Evolutionary conservation across 2,888 invertebrate species (phyloP).

Genomic region (Spicauda simplicius): DNA sequence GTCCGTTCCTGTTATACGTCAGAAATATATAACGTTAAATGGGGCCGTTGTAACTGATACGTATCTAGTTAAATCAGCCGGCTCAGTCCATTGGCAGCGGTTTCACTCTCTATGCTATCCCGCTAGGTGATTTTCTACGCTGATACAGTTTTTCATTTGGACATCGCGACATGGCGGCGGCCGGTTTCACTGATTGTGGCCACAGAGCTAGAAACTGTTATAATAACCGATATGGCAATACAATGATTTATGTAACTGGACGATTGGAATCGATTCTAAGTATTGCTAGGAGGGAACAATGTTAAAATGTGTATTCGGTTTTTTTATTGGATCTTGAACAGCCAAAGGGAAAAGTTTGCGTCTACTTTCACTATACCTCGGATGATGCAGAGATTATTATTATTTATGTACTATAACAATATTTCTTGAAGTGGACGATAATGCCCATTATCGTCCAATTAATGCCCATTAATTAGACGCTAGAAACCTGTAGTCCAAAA

Average conservation of each 20-base stretch:
- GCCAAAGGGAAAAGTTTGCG: background rate
- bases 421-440: too few relatives aligned
- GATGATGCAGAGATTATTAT: too few relatives aligned
- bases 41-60: slow-evolving; percentile 32
- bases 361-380: background rate
- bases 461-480: too few relatives aligned
- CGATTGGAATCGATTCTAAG: background rate
- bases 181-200: slow-evolving; percentile 68
- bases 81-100: slow-evolving; percentile 55
- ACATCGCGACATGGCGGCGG: slow-evolving; percentile 49
- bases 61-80: slow-evolving; percentile 53
- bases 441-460: too few relatives aligned
- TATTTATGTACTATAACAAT: too few relatives aligned
- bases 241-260: slow-evolving; percentile 2
- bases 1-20: slow-evolving; percentile 2
- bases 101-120: slow-evolving; percentile 79
- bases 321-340: background rate
- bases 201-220: slow-evolving; percentile 43
- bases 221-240: slow-evolving; percentile 31
- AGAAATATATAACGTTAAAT: slow-evolving; percentile 32
- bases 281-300: background rate
- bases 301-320: background rate
- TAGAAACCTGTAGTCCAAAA: too few relatives aligned
- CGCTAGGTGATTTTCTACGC: slow-evolving; percentile 71
- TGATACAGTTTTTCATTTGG: slow-evolving; percentile 77